These are phyloP conservation scores for Eretmochelys imbricata DNA, from an alignment of 2,113 vertebrate species.

Conservation along the genomic window DNA sequence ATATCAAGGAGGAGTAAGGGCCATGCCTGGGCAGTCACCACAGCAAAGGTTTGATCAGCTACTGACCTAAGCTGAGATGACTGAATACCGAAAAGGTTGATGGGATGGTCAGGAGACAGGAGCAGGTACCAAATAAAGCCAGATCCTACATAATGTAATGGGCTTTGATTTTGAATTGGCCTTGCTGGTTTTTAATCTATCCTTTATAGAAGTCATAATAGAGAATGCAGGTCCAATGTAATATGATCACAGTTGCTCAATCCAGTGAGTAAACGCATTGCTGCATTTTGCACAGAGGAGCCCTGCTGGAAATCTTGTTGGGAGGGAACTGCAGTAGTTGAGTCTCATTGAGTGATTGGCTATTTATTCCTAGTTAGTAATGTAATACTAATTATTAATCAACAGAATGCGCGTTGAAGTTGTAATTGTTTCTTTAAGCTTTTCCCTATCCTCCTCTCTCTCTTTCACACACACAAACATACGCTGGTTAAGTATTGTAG, in stretches of 20 bases:
- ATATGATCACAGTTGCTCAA: constrained; percentile 11
- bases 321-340: background rate
- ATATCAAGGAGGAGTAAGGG: background rate
- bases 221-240: background rate
- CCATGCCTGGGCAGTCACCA: background rate
- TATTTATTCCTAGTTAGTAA: constrained; percentile 7
- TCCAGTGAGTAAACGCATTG: constrained; percentile 4
- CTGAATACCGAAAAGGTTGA: background rate
- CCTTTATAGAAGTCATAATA: background rate
- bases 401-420: background rate
- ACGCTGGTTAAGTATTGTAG: fast-evolving
- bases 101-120: background rate
- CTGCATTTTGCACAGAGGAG: constrained; percentile 2
- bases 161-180: background rate
- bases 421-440: background rate
- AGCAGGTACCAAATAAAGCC: background rate
- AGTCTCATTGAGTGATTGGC: background rate
- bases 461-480: background rate
- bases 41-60: fast-evolving
- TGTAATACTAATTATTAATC: background rate
- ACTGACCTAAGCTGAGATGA: background rate
- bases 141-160: background rate
- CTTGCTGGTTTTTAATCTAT: background rate
- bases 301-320: background rate
- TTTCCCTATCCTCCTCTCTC: background rate